A percentile compares a stretch with the other conserved stretches of the same genome.
These are phyloP conservation scores for Butorides virescens DNA, from an alignment of 2,113 vertebrate species.

Conservation along the genomic window DNA sequence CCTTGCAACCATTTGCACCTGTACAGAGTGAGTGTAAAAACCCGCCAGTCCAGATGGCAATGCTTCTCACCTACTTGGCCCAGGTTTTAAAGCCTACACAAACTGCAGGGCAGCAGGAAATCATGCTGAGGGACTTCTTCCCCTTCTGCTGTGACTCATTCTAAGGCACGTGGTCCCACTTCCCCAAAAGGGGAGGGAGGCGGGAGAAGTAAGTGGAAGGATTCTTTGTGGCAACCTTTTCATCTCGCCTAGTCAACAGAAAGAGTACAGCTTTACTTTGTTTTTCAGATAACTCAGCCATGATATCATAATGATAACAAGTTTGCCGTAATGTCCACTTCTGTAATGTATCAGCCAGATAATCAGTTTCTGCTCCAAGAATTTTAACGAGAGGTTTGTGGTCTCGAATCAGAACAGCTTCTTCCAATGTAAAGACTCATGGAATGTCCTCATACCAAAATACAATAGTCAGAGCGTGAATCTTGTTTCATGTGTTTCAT, in stretches of 20 bases:
- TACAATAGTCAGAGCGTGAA: constrained; percentile 21
- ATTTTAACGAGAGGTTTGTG: constrained; percentile 52
- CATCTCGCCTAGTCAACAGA: constrained; percentile 26
- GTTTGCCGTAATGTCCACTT: constrained; percentile 5
- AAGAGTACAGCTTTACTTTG: constrained; percentile 9
- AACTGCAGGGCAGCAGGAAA: background rate
- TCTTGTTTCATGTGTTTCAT: background rate
- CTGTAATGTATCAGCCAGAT: constrained; percentile 34
- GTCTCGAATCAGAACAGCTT: constrained; percentile 42
- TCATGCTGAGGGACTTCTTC: background rate
- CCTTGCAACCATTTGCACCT: background rate
- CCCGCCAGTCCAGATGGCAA: background rate
- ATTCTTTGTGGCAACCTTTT: background rate
- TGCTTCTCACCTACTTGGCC: background rate
- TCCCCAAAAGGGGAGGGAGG: background rate
- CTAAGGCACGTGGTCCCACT: background rate
- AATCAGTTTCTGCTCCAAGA: constrained; percentile 56
- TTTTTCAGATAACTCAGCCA: constrained; percentile 47
- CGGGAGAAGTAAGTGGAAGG: background rate
- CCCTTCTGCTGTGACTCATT: background rate
- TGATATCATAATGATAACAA: constrained; percentile 56
- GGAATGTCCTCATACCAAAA: constrained; percentile 59
- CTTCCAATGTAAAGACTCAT: constrained; percentile 56
- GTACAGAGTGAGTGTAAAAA: background rate
- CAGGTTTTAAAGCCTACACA: background rate